Base-by-base conservation (phyloP, 2,888 invertebrate genomes). In the Lucinisca nassula region DNA sequence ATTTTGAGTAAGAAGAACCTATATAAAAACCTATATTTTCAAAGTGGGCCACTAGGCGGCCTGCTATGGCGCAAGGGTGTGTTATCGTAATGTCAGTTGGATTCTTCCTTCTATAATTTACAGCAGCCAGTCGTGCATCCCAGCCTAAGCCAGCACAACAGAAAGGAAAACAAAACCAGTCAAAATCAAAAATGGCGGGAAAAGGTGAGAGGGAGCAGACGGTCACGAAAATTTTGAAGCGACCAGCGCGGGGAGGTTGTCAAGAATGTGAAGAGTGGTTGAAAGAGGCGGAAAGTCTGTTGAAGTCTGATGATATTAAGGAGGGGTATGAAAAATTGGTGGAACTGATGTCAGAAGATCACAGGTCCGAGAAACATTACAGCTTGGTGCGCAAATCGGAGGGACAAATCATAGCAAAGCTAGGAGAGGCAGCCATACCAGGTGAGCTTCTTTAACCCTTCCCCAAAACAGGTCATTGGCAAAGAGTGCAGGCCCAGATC, bases 251-350 rank as follows among this genome's bases (percentile, higher is more conserved):
- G 12, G 3, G 27, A 4, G 58, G 30, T 10, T 82, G 82, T 77
- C 49, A 77, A 10, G 37, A 21, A 30, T 82, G 82, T 37, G 37
- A 37, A 10, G n/a, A 79, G 24, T 32, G 38, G 32, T n/a, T 79
- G n/a, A 6, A 27, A 8, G 74, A 55, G 8, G 79, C 21, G 6
- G 32, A 32, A 32, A 10, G 17, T 6, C 12, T 75, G 58, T 70
- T 87, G 21, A 8, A 24, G 10, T 40, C 80, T 3, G 85, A 77
- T 0, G 35, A 87, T 10, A 32, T 79, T 2, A 38, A 67, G 17
- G 78, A 77, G n/a, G 91, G 87, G 0, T 90, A 91, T 67, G 55
- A 70, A 21, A 79, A 58, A 21, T 55, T 92, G 72, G 78, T 81
- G 0, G 72, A 75, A 21, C 51, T 91, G 12, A 24, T 91, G 4